Base-by-base conservation (phyloP, 1,140 invertebrate species). In the Drosophila seguyi region DNA sequence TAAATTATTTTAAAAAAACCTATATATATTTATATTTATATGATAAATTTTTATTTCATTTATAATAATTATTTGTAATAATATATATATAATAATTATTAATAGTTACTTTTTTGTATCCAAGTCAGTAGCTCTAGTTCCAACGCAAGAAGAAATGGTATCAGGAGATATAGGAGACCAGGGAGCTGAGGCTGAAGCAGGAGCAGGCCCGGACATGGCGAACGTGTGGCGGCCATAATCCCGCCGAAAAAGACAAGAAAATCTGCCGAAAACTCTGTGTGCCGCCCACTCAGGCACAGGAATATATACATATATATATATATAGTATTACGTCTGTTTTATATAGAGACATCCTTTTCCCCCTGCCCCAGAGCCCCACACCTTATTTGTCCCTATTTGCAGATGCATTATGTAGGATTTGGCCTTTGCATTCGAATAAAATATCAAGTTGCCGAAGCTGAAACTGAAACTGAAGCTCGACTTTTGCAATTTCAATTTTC, bases 331-430 rank as follows among this genome's bases (percentile, higher is more conserved):
- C n/a, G 45, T 27, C 22, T 16, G 14, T 41, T 41, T 10, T 10
- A 10, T 47, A 27, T 13, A 29, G 47, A 18, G 18, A 16, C 50
- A 20, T 81, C 60, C 52, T 48, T 36, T 45, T 18, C 25, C 42
- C 13, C 42, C 20, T 10, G 5, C 6, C 45, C 18, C 14, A 6
- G 11, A 1, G 11, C 10, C 18, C 48, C 44, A 1, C 45, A n/a
- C 25, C 45, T 48, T 74, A 31, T 41, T 76, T 75, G 68, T 58
- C 20, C 68, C 75, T 69, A 73, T 81, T 87, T 73, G 83, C 74
- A 83, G 84, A 79, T 87, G 84, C 84, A 88, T 87, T 87, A 88
- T 80, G 76, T 84, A 41, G 84, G 84, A 83, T 87, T 84, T 87
- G 72, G 52, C 42, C 69, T 39, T 73, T 87, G 84, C 79, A 87